Base-by-base conservation (phyloP, 2,113 vertebrate genomes). In the Datnioides undecimradiatus region DNA sequence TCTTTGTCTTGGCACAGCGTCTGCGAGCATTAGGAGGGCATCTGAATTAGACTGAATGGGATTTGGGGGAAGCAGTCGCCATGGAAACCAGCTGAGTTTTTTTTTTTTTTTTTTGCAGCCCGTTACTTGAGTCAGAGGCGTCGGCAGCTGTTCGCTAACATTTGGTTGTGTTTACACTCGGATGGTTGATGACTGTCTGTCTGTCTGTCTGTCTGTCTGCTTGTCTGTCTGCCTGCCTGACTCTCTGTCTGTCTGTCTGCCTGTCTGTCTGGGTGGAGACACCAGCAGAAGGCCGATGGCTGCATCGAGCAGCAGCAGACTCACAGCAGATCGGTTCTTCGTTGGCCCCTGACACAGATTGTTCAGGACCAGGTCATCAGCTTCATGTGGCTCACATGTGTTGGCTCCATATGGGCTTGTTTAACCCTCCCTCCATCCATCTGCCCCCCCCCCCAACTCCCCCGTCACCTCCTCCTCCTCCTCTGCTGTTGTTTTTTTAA, bases 41-140 rank as follows among this genome's bases (percentile, higher is more conserved):
- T 80, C 4, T 62, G 25, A 78, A 68, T 68, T 3, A 60, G 76
- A 21, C 52, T 70, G 59, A 71, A 34, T 1, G 3, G 59, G 69
- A 65, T 75, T 70, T 46, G 19, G 38, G 73, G 73, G 64, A 84
- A 63, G 69, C 54, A 52, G 73, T 90, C 43, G 3, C 84, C 89
- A 88, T 88, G 80, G 89, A 85, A 85, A 88, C 89, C 51, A 49
- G 64, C 11, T 59, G 0, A 57, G 58, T 49, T 49, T 12, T 14
- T 17, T 58, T 49, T 12, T 14, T 17, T 58, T 11, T 34, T 63
- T 25, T 31, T 25, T 43, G 16, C 13, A 59, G 76, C 17, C 27
- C 23, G 43, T 23, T 58, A n/a, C n/a, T 57, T 1, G 45, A 68
- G 59, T 80, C 79, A 45, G 33, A 62, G 6, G 14, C 57, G 23